A percentile compares a stretch with the other conserved stretches of the same genome.
Conservation (phyloP, 2,888 invertebrate species). For the Limnephilus auricula region DNA sequence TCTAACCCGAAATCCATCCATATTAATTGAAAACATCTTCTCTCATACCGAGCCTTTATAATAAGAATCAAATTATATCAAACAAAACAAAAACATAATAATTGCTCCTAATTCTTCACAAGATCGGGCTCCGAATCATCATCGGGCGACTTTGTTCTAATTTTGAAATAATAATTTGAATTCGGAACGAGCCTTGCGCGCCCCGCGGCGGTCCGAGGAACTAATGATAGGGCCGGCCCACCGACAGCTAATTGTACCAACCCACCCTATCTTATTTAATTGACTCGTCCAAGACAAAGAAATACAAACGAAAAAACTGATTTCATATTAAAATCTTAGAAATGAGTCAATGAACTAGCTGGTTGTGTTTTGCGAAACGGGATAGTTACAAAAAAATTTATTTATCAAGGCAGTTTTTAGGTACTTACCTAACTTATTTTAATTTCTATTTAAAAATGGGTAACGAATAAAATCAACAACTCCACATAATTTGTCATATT, state of each 20-base stretch:
- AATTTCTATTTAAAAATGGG: too few species aligned
- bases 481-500: too few species aligned
- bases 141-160: conserved; percentile 54
- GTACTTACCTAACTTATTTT: too few species aligned
- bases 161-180: conserved; percentile 62
- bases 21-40: conserved; percentile 52
- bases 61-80: conserved; percentile 54
- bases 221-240: conserved; percentile 63
- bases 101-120: conserved; percentile 52
- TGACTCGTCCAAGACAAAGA: conserved; percentile 57
- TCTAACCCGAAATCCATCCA: neutral
- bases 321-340: neutral
- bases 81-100: conserved; percentile 51
- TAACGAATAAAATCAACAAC: too few species aligned
- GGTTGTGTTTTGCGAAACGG: neutral
- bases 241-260: conserved; percentile 64
- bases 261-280: conserved; percentile 63
- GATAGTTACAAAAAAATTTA: too few species aligned
- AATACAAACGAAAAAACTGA: neutral
- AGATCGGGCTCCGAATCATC: conserved; percentile 42
- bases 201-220: conserved; percentile 52
- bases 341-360: neutral
- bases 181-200: conserved; percentile 58
- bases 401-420: too few species aligned
- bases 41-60: conserved; percentile 47